phyloP scores from a whole-genome alignment of 2,113 vertebrate genomes.

The Diphyllodes magnificus region DNA sequence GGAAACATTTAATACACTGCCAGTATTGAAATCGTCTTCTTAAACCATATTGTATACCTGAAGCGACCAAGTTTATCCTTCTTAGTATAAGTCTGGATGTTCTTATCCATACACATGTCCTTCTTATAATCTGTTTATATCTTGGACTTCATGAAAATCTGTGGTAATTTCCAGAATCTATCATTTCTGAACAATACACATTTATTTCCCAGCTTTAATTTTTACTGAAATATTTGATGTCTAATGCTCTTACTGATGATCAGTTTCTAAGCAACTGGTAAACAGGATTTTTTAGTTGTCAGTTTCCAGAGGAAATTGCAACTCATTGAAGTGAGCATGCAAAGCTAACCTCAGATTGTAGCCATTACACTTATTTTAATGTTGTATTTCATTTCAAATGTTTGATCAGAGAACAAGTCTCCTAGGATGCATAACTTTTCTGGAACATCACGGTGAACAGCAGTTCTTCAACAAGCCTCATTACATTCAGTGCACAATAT shows the following conservation, averaged over 20 bases:
- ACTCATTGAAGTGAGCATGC: background rate
- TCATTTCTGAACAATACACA: background rate
- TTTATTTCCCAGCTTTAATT: background rate
- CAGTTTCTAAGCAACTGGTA: background rate
- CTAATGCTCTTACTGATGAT: background rate
- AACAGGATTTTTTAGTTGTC: background rate
- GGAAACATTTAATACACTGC: background rate
- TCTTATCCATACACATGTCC: background rate
- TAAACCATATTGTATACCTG: background rate
- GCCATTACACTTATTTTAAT: background rate
- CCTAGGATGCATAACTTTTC: background rate
- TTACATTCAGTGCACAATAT: background rate
- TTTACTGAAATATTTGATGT: background rate
- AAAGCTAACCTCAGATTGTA: background rate
- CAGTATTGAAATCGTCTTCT: background rate
- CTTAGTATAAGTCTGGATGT: background rate
- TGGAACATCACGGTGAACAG: background rate
- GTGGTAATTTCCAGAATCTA: background rate
- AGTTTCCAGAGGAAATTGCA: background rate
- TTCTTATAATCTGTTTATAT: background rate
- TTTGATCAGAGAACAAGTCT: conserved; percentile 2
- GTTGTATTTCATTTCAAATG: background rate
- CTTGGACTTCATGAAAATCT: background rate
- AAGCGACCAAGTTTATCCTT: background rate
- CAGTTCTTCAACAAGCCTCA: background rate